Evolutionary conservation across 1,140 invertebrate genomes (phyloP).

Genomic region (Cepaea nemoralis): DNA sequence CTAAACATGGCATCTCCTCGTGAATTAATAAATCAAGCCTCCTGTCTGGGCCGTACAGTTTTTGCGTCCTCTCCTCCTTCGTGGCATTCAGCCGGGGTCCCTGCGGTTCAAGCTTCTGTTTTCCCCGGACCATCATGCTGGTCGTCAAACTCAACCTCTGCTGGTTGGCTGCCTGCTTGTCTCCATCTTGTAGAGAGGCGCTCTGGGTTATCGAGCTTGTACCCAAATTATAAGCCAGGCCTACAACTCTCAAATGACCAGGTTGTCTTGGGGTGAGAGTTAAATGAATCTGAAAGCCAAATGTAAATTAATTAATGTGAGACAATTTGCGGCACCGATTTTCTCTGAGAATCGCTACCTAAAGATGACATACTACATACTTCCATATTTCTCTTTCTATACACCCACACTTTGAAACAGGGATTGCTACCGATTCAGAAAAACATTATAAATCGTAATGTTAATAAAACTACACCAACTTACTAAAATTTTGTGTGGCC

Average conservation of each 20-base stretch:
- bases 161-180: constrained; percentile 13
- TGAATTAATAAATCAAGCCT: constrained; percentile 72
- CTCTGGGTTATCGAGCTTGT: constrained; percentile 55
- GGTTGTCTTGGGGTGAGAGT: constrained; percentile 65
- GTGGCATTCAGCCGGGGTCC: constrained; percentile 72
- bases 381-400: too few species aligned
- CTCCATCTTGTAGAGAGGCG: constrained; percentile 39
- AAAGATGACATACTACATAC: too few species aligned
- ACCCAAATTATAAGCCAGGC: constrained; percentile 71
- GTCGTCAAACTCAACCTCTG: constrained; percentile 57
- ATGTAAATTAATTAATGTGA: too few species aligned
- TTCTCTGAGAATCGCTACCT: too few species aligned
- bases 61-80: constrained; percentile 69
- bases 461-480: too few species aligned
- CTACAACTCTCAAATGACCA: constrained; percentile 69
- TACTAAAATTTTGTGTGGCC: too few species aligned
- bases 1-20: constrained; percentile 71
- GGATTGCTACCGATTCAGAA: too few species aligned
- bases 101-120: constrained; percentile 71
- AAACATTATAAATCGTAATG: too few species aligned
- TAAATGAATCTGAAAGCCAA: constrained; percentile 65
- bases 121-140: constrained; percentile 68
- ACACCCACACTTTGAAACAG: too few species aligned
- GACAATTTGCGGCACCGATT: too few species aligned
- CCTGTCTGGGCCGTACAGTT: constrained; percentile 72